Evolutionary conservation across 2,888 invertebrate species (phyloP), one percentile per base, ranked within the genome.

Genomic region (Cistogaster globosa): DNA sequence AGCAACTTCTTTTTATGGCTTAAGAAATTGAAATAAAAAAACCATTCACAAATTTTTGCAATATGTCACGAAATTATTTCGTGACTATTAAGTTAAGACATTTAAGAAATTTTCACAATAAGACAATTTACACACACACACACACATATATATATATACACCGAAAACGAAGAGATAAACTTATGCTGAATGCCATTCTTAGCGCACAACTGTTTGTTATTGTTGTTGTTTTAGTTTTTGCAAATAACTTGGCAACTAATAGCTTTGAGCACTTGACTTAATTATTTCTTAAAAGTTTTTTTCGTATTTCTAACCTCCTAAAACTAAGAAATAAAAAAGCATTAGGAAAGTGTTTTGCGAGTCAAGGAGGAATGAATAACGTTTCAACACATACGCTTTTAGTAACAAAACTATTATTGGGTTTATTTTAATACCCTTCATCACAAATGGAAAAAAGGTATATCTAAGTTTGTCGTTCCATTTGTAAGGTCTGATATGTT

Each of bases 231-330:
- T 1, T 32, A 42, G 4, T 42, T 36, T 18, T 8, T 14, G 58
- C 51, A 32, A 38, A 53, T 36, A 60, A 74, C 42, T 36, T 53
- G 42, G 67, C 80, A 68, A 62, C 67, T 60, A 80, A 67, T 74
- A 53, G 12, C 18, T 74, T 68, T 32, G 53, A 62, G 58, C 80
- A 68, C 60, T 42, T 51, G 57, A 5, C 18, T 58, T 65, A 72
- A 72, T 79, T 58, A 71, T 71, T 38, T n/a, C n/a, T n/a, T n/a
- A n/a, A n/a, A n/a, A n/a, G n/a, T n/a, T n/a, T n/a, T n/a, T n/a
- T n/a, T n/a, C n/a, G n/a, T n/a, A n/a, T n/a, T n/a, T 57, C 32
- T 38, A 20, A 76, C 26, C 11, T 53, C 22, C n/a, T 3, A 20
- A 62, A 62, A 42, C 2, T 14, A 2, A 7, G 18, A 20, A 62